Evolutionary conservation across 2,888 invertebrate genomes (phyloP).

Genomic region (Antheraea assamensis): DNA sequence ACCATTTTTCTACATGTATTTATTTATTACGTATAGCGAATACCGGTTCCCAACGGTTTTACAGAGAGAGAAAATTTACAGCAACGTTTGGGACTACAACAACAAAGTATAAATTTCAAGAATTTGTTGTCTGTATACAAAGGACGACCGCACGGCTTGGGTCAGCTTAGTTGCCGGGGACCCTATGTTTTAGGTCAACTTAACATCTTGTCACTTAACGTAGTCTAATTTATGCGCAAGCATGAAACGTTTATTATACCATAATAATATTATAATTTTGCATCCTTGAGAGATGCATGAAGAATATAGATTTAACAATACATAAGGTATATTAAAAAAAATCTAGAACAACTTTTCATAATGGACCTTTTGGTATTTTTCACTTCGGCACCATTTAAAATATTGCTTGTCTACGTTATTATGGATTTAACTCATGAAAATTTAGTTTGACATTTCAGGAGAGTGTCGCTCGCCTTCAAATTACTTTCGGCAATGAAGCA

Average conservation of each 20-base stretch:
- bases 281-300: too few relatives aligned
- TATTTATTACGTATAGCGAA: not conserved
- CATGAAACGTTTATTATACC: not conserved
- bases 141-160: not conserved
- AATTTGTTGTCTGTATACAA: not conserved
- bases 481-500: too few relatives aligned
- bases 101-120: not conserved
- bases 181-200: not conserved
- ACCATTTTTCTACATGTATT: too few relatives aligned
- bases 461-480: too few relatives aligned
- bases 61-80: not conserved
- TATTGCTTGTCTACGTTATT: too few relatives aligned
- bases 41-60: not conserved
- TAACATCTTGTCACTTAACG: not conserved
- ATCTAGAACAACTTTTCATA: too few relatives aligned
- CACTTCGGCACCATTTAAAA: too few relatives aligned
- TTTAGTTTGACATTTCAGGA: too few relatives aligned
- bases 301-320: too few relatives aligned
- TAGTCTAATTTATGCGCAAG: conserved; percentile 3
- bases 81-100: not conserved
- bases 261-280: not conserved
- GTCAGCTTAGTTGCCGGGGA: not conserved
- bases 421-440: too few relatives aligned
- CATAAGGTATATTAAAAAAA: too few relatives aligned
- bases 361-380: too few relatives aligned